phyloP scores from a whole-genome alignment of 2,797 vertebrate species.

The Danio aesculapii region DNA sequence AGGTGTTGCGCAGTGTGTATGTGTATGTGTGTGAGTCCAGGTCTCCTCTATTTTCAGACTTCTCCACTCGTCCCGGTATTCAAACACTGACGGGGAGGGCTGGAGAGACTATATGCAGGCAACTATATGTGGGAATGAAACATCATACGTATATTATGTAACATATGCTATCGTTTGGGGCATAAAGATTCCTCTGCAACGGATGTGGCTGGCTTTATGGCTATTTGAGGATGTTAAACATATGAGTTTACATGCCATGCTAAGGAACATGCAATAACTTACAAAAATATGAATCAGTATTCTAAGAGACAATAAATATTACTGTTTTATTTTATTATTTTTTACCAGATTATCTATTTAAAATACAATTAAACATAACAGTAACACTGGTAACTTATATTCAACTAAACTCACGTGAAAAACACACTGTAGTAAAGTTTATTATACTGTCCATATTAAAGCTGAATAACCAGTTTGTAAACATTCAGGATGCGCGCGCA shows the following conservation, averaged over 20 bases:
- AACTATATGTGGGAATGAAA: constrained; percentile 17
- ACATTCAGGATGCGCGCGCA: too few relatives aligned
- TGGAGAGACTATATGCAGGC: neutral
- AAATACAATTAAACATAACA: too few relatives aligned
- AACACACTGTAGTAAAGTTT: too few relatives aligned
- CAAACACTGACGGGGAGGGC: neutral
- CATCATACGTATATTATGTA: neutral
- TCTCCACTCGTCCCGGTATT: neutral
- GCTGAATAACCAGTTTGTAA: too few relatives aligned
- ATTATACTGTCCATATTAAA: too few relatives aligned
- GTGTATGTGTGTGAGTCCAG: neutral
- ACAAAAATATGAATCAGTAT: too few relatives aligned
- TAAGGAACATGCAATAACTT: neutral
- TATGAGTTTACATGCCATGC: neutral
- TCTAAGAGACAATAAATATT: too few relatives aligned
- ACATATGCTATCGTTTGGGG: neutral
- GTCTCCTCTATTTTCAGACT: constrained; percentile 32
- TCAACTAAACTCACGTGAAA: too few relatives aligned
- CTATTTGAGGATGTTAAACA: neutral
- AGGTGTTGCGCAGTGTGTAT: constrained; percentile 2
- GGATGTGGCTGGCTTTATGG: neutral
- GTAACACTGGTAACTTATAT: too few relatives aligned
- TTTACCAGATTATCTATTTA: too few relatives aligned
- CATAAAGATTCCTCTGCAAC: neutral
- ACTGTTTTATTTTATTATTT: too few relatives aligned